A percentile compares a stretch with the other conserved stretches of the same genome.
Evolutionary conservation across 30 jellyfish, hydroid and myxozoan species (phyloP).

Genomic region (Pseudorhiza aurosa): DNA sequence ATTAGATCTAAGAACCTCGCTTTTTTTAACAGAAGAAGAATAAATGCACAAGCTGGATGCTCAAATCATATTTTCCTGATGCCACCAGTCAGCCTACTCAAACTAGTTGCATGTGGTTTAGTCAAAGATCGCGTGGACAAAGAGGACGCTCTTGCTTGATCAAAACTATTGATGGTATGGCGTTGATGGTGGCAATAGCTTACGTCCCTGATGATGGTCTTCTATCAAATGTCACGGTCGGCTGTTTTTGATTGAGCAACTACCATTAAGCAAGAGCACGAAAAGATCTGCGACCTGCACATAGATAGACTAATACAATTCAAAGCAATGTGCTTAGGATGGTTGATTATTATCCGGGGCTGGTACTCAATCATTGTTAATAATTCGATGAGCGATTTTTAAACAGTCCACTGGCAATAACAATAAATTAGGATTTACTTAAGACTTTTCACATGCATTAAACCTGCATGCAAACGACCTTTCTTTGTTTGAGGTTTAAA

Average conservation of each 20-base stretch:
- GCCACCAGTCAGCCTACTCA: not conserved
- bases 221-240: too few relatives aligned
- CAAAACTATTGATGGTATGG: constrained; percentile 14
- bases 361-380: not conserved
- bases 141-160: constrained; percentile 1
- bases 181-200: not conserved
- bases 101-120: constrained; percentile 10
- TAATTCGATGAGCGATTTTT: not conserved
- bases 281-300: not conserved
- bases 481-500: not conserved
- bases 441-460: not conserved
- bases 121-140: constrained; percentile 21
- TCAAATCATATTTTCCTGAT: too few relatives aligned
- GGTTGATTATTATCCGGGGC: not conserved
- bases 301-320: not conserved
- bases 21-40: too few relatives aligned
- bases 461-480: constrained; percentile 3
- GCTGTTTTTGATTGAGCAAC: not conserved
- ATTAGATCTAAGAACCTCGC: too few relatives aligned
- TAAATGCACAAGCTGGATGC: too few relatives aligned
- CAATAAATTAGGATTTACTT: not conserved
- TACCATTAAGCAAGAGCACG: not conserved
- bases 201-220: not conserved
- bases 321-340: constrained; percentile 14
- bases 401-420: not conserved